phyloP scores from a whole-genome alignment of 1,140 invertebrate species.

The Asobara japonica region DNA sequence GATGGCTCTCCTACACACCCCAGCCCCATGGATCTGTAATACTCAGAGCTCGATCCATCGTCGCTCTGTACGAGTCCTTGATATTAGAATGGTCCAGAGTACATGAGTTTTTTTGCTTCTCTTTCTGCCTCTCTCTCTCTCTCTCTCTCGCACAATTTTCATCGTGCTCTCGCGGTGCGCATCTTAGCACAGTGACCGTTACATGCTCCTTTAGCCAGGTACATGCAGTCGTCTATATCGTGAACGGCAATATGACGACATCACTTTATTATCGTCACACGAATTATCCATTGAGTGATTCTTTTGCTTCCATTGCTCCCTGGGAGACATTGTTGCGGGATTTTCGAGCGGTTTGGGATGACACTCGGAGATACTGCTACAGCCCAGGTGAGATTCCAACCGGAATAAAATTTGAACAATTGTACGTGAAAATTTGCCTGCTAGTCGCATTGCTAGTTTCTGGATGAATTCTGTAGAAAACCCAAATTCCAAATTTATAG shows the following conservation, averaged over 20 bases:
- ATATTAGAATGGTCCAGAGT: conserved; percentile 62
- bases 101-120: neutral
- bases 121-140: neutral
- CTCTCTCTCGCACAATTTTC: neutral
- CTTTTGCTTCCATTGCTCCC: neutral
- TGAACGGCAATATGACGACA: conserved; percentile 10
- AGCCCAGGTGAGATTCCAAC: no score
- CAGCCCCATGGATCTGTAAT: conserved; percentile 19
- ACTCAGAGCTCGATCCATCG: conserved; percentile 45
- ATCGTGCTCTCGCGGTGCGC: conserved; percentile 38
- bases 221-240: neutral
- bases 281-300: conserved; percentile 13
- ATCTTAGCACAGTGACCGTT: conserved; percentile 52
- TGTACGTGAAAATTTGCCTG: no score
- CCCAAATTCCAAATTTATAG: no score
- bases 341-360: neutral
- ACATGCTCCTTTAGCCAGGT: conserved; percentile 33
- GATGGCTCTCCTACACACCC: conserved; percentile 16
- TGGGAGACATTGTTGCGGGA: neutral
- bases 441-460: no score
- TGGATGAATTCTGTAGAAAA: no score
- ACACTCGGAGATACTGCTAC: neutral
- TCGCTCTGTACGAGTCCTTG: conserved; percentile 53
- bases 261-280: conserved; percentile 28
- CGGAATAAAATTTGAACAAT: no score